Conservation (phyloP, 2,797 vertebrate species). For the Leptatherina wallacei region DNA sequence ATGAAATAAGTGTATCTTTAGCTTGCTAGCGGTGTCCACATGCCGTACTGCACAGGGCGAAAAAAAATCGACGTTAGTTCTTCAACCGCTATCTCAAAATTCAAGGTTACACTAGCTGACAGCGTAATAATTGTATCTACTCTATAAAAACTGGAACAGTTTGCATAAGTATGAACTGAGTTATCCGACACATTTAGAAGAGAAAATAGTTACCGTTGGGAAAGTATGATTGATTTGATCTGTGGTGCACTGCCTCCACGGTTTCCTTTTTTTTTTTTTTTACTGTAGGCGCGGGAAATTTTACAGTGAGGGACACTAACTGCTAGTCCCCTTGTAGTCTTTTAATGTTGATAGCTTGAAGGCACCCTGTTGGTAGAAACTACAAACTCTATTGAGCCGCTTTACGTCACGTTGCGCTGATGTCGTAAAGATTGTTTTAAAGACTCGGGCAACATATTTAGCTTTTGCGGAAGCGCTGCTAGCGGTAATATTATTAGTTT, state of each 20-base stretch:
- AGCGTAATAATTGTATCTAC: neutral
- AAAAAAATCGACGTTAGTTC: neutral
- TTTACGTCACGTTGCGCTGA: slow-evolving; percentile 34
- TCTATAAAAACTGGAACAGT: rapidly evolving
- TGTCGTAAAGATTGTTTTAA: slow-evolving; percentile 15
- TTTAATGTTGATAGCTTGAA: rapidly evolving
- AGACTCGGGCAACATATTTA: rapidly evolving
- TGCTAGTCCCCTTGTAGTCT: slow-evolving; percentile 51
- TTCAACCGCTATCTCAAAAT: slow-evolving; percentile 25
- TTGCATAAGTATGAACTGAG: rapidly evolving
- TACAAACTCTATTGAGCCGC: slow-evolving; percentile 41
- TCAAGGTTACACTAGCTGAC: slow-evolving; percentile 41
- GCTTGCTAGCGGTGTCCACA: neutral
- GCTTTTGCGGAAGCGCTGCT: rapidly evolving
- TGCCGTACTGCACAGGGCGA: neutral
- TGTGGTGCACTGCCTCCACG: neutral
- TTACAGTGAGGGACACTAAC: slow-evolving; percentile 35
- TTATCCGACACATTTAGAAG: neutral
- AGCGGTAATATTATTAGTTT: rapidly evolving
- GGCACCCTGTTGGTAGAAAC: slow-evolving; percentile 3
- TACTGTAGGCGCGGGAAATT: slow-evolving; percentile 22
- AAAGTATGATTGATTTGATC: neutral
- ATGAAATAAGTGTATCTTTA: neutral
- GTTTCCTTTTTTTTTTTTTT: neutral
- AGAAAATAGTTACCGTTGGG: slow-evolving; percentile 37